phyloP scores from a whole-genome alignment of 2,888 invertebrate genomes.

The Oegoconia quadripuncta region DNA sequence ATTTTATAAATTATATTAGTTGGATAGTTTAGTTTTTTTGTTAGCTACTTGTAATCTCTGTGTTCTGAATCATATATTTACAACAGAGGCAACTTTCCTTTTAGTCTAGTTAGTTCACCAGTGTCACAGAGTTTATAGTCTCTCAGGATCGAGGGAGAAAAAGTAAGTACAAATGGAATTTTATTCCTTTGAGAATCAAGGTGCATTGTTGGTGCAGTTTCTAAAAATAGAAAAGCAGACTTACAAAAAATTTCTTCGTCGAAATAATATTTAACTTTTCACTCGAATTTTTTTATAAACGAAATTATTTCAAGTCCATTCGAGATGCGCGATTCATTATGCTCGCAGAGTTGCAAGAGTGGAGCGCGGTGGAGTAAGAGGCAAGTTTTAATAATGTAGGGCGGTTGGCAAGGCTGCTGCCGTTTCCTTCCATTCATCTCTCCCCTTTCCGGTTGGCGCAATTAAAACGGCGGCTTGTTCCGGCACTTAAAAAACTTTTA shows the following conservation, averaged over 20 bases:
- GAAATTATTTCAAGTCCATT: slow-evolving; percentile 57
- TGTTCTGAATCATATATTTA: too few relatives aligned
- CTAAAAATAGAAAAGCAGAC: neutral
- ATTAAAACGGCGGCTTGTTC: slow-evolving; percentile 75
- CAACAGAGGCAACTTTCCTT: neutral
- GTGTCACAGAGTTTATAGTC: slow-evolving; percentile 9
- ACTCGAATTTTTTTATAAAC: slow-evolving; percentile 31
- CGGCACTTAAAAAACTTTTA: slow-evolving; percentile 75
- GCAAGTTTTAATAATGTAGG: slow-evolving; percentile 77
- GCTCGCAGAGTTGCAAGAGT: slow-evolving; percentile 54
- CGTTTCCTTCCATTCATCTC: slow-evolving; percentile 75
- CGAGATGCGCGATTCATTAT: slow-evolving; percentile 65
- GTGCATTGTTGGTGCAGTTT: slow-evolving; percentile 7
- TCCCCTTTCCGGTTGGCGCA: slow-evolving; percentile 75
- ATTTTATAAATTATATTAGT: too few relatives aligned
- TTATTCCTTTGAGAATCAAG: slow-evolving; percentile 15
- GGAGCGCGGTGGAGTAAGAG: slow-evolving; percentile 59
- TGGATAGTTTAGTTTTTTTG: too few relatives aligned
- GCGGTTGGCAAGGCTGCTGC: slow-evolving; percentile 69
- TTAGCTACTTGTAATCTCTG: too few relatives aligned
- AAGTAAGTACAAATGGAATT: slow-evolving; percentile 11
- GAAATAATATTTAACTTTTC: slow-evolving; percentile 14
- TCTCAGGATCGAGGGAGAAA: slow-evolving; percentile 7
- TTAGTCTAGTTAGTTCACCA: neutral
- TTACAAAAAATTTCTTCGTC: neutral